Percentiles rank a stretch among this genome's conserved stretches.
These are phyloP conservation scores for Tor tambroides DNA, from an alignment of 2,113 vertebrate species.

Conservation along the genomic window DNA sequence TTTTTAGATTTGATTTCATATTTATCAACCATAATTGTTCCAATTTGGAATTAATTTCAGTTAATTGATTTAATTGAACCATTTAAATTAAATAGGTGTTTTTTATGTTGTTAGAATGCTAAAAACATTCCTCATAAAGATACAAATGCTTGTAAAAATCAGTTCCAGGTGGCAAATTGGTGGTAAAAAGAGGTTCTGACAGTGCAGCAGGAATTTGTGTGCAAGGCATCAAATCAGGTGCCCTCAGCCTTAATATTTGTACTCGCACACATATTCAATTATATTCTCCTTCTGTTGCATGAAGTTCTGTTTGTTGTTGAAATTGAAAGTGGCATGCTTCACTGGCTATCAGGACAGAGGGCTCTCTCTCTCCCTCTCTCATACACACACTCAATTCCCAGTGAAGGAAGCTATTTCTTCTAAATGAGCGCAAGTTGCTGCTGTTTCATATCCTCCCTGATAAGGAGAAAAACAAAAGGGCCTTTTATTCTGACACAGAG, in stretches of 20 bases:
- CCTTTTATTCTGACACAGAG: conserved; percentile 66
- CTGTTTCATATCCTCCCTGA: conserved; percentile 82
- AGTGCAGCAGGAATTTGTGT: background rate
- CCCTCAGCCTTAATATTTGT: background rate
- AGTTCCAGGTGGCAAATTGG: background rate
- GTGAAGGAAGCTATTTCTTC: conserved; percentile 81
- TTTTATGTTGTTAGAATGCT: background rate
- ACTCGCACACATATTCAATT: background rate
- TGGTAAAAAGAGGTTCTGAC: background rate
- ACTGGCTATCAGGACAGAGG: conserved; percentile 53
- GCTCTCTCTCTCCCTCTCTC: conserved; percentile 67
- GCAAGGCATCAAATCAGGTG: background rate
- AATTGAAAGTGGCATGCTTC: background rate
- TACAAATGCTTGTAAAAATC: background rate
- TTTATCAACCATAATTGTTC: background rate
- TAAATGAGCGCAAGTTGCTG: conserved; percentile 76
- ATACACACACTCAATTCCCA: conserved; percentile 67
- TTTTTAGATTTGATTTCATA: too few relatives aligned
- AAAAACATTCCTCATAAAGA: background rate
- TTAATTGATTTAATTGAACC: background rate
- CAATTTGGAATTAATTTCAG: background rate
- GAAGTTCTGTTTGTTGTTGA: background rate
- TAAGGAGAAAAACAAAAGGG: conserved; percentile 77
- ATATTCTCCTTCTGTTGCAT: background rate
- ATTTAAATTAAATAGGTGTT: background rate